Conservation (phyloP, 2,888 invertebrate genomes). For the Xanthia icteritia region DNA sequence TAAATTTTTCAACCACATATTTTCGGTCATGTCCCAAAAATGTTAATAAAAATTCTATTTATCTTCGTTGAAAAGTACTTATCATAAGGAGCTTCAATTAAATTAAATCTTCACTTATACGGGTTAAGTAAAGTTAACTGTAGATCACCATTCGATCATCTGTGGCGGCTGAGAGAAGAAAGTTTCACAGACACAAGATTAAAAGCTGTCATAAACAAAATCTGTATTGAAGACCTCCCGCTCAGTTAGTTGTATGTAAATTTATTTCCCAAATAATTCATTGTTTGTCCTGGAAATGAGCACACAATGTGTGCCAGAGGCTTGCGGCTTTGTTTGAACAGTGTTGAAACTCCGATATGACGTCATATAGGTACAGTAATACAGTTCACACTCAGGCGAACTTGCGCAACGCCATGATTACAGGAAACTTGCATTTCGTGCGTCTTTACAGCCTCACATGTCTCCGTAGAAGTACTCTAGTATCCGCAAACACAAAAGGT, state of each 20-base stretch:
- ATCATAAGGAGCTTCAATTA: constrained; percentile 76
- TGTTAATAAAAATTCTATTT: constrained; percentile 82
- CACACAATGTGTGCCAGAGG: constrained; percentile 77
- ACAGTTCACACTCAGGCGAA: constrained; percentile 68
- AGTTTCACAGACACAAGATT: constrained; percentile 29
- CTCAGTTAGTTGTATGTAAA: constrained; percentile 68
- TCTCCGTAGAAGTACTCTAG: constrained; percentile 19
- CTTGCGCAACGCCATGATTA: constrained; percentile 75
- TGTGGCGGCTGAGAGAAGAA: constrained; percentile 46
- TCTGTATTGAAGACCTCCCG: constrained; percentile 64
- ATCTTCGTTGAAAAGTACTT: constrained; percentile 82
- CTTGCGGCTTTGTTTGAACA: constrained; percentile 81
- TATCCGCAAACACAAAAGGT: constrained; percentile 45
- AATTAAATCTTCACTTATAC: constrained; percentile 80
- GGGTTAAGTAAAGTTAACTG: constrained; percentile 71
- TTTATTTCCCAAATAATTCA: constrained; percentile 75
- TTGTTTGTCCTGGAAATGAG: constrained; percentile 84
- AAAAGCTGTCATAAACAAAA: constrained; percentile 54
- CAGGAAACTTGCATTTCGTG: constrained; percentile 61
- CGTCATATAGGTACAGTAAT: constrained; percentile 75
- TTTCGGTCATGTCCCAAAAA: constrained; percentile 29
- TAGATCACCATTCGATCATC: constrained; percentile 51
- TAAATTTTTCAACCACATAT: constrained; percentile 14
- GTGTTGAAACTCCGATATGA: constrained; percentile 84
- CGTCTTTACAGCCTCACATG: constrained; percentile 49